Conservation (phyloP, 2,113 vertebrate species). For the Pachyramphus minor region DNA sequence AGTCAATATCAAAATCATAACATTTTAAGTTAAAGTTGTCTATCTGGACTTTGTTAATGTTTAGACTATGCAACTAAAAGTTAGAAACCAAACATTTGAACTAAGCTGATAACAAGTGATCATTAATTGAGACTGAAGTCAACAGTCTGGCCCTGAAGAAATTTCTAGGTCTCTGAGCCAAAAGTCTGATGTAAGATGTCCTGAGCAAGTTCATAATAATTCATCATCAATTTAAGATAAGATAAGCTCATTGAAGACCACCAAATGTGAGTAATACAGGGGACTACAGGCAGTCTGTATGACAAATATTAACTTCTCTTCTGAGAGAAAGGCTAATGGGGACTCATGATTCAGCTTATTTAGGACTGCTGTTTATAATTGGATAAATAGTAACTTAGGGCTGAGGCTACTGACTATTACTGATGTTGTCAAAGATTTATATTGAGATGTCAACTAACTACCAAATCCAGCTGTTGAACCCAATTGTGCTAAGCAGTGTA, state of each 20-base stretch:
- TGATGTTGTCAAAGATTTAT: neutral
- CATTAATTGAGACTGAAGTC: constrained; percentile 76
- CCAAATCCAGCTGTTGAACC: neutral
- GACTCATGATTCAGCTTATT: neutral
- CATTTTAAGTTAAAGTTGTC: constrained; percentile 64
- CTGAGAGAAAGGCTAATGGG: neutral
- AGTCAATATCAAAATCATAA: constrained; percentile 68
- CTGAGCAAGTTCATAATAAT: constrained; percentile 63
- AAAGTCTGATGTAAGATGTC: constrained; percentile 62
- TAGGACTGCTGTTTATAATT: neutral
- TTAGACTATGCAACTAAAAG: constrained; percentile 68
- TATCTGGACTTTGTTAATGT: constrained; percentile 69
- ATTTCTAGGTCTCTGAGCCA: constrained; percentile 62
- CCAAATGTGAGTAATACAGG: neutral
- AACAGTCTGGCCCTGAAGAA: constrained; percentile 62
- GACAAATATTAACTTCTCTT: neutral
- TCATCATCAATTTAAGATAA: constrained; percentile 24
- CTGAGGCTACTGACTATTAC: neutral
- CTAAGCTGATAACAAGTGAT: constrained; percentile 66
- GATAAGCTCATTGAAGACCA: neutral
- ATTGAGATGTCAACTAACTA: neutral
- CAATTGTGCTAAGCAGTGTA: neutral
- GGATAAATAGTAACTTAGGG: neutral
- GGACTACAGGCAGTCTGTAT: neutral
- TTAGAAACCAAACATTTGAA: constrained; percentile 68